These are phyloP conservation scores for Empis livida DNA, from an alignment of 2,888 invertebrate species.

Conservation along the genomic window DNA sequence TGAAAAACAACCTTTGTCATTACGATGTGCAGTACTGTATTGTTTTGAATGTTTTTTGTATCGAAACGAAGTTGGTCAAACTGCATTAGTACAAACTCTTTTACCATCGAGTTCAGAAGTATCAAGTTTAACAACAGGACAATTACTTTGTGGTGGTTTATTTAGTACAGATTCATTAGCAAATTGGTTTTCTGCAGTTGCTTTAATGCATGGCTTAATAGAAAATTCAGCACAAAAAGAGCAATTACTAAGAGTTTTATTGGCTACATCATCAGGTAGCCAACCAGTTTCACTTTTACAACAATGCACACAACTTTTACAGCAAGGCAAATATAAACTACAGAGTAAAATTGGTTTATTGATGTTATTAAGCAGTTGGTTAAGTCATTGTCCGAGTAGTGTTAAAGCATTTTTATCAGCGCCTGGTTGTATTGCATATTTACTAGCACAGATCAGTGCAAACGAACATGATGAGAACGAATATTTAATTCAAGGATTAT, in stretches of 20 bases:
- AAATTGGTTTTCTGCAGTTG: constrained; percentile 92
- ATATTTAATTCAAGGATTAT: constrained; percentile 72
- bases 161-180: constrained; percentile 79
- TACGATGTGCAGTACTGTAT: constrained; percentile 90
- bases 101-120: constrained; percentile 75
- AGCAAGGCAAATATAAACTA: constrained; percentile 49
- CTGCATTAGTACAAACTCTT: constrained; percentile 78
- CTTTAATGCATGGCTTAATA: constrained; percentile 77
- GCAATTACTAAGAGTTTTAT: constrained; percentile 75
- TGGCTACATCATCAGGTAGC: constrained; percentile 72
- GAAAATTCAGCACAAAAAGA: constrained; percentile 80
- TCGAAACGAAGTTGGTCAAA: constrained; percentile 82
- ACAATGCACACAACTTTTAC: constrained; percentile 73
- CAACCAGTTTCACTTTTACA: constrained; percentile 81
- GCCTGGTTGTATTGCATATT: constrained; percentile 69
- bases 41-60: constrained; percentile 94
- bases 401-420: constrained; percentile 70
- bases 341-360: constrained; percentile 81
- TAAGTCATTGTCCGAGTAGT: constrained; percentile 68
- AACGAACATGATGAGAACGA: constrained; percentile 88
- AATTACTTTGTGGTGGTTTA: constrained; percentile 82
- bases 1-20: constrained; percentile 84
- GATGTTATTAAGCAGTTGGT: constrained; percentile 83
- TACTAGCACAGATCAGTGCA: constrained; percentile 66
- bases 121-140: constrained; percentile 62